phyloP scores from a whole-genome alignment of 2,113 vertebrate genomes.

The Hydrochoerus hydrochaeris region DNA sequence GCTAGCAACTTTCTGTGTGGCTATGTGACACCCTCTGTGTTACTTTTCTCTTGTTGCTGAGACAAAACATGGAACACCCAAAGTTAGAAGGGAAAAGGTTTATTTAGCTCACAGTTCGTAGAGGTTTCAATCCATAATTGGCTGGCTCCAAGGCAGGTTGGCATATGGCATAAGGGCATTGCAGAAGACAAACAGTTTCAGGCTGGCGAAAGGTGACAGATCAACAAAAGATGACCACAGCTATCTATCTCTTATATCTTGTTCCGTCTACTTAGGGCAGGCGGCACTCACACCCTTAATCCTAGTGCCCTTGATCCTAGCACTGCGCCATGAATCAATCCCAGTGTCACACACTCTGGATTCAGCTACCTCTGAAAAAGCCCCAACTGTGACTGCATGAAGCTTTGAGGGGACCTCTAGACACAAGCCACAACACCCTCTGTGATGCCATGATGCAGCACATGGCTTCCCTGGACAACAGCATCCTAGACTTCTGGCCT shows the following conservation, averaged over 20 bases:
- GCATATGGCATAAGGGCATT: neutral
- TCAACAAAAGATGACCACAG: neutral
- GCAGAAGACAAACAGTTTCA: neutral
- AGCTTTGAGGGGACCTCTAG: neutral
- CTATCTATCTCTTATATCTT: neutral
- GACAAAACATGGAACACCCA: neutral
- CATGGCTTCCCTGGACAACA: neutral
- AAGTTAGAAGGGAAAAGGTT: neutral
- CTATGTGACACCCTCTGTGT: neutral
- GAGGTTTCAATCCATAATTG: neutral
- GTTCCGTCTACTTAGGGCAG: neutral
- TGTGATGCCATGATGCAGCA: neutral
- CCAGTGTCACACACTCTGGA: neutral
- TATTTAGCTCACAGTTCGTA: neutral
- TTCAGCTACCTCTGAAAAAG: neutral
- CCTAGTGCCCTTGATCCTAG: neutral
- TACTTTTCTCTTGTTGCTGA: neutral
- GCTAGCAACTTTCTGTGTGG: neutral
- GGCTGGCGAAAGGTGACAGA: neutral
- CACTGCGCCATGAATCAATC: neutral
- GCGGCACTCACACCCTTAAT: neutral
- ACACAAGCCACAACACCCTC: neutral
- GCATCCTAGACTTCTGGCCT: neutral
- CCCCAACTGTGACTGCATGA: neutral
- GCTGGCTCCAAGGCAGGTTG: neutral